Percentiles rank a stretch among this genome's conserved stretches.
Conservation (phyloP, 2,888 invertebrate species). For the Odiellus spinosus region DNA sequence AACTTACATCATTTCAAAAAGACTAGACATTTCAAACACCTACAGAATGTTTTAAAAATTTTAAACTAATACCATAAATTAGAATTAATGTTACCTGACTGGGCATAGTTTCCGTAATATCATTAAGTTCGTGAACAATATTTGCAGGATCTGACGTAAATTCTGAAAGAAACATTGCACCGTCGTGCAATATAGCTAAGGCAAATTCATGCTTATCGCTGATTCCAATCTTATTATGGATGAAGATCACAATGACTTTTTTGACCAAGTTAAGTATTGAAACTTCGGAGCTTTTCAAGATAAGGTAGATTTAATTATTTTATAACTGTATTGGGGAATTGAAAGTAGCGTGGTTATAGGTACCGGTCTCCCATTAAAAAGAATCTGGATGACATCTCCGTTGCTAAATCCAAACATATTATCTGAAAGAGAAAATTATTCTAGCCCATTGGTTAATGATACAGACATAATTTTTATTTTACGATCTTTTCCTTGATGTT, state of each 20-base stretch:
- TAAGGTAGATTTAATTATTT: too few species aligned
- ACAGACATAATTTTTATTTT: too few species aligned
- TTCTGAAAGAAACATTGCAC: conserved; percentile 35
- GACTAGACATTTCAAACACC: too few species aligned
- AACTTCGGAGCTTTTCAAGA: conserved; percentile 30
- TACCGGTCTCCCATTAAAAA: conserved; percentile 39
- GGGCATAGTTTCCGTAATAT: conserved; percentile 27
- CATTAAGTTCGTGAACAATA: conserved; percentile 41
- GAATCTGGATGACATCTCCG: conserved; percentile 39
- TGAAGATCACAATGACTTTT: conserved; percentile 43
- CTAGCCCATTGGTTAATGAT: too few species aligned
- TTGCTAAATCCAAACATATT: conserved; percentile 34
- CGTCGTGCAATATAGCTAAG: conserved; percentile 40
- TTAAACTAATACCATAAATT: too few species aligned
- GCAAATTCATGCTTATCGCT: conserved; percentile 47
- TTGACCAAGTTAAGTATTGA: conserved; percentile 46
- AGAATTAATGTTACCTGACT: too few species aligned
- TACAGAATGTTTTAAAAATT: too few species aligned
- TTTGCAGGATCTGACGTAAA: conserved; percentile 46
- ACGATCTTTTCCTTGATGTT: too few species aligned
- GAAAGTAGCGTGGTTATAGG: background rate
- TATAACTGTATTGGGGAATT: too few species aligned
- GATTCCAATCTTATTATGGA: conserved; percentile 44
- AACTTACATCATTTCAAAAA: too few species aligned
- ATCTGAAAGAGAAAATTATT: conserved; percentile 1